A percentile compares a stretch with the other conserved stretches of the same genome.
Evolutionary conservation across 2,113 vertebrate species (phyloP).

Genomic region (Ictidomys tridecemlineatus): DNA sequence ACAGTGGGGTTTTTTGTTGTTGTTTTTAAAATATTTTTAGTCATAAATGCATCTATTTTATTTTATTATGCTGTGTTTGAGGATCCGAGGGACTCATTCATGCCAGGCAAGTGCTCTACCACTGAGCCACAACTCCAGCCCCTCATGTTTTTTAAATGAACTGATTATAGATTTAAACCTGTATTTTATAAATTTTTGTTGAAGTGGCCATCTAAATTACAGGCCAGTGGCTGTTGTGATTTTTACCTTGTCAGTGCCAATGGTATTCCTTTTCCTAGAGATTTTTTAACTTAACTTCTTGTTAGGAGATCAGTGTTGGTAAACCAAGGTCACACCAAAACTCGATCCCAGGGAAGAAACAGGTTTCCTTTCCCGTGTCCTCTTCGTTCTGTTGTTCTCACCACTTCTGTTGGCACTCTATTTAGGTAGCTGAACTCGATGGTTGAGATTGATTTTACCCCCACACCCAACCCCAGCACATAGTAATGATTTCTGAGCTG

Average conservation of each 20-base stretch:
- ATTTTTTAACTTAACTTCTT: slow-evolving; percentile 21
- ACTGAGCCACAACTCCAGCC: too few species aligned
- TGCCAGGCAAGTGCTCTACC: too few species aligned
- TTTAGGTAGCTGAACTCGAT: background rate
- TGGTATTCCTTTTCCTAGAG: background rate
- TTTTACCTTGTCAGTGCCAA: background rate
- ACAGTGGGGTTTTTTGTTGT: background rate
- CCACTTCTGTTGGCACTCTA: background rate
- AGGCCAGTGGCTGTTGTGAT: background rate
- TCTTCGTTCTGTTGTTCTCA: background rate
- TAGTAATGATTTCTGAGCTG: slow-evolving; percentile 26
- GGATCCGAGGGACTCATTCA: too few species aligned
- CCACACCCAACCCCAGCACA: background rate
- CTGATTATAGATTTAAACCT: slow-evolving; percentile 10
- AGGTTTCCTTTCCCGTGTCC: background rate
- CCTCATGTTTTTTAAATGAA: slow-evolving; percentile 32
- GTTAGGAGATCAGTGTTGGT: background rate
- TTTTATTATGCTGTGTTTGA: too few species aligned
- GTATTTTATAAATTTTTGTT: background rate
- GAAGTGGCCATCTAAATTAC: background rate
- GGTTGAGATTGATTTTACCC: background rate
- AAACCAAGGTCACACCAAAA: background rate
- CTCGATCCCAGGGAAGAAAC: background rate
- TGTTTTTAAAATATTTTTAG: too few species aligned
- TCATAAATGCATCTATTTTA: too few species aligned